These are phyloP conservation scores for Progne subis DNA, from an alignment of 2,113 vertebrate genomes.

Conservation along the genomic window DNA sequence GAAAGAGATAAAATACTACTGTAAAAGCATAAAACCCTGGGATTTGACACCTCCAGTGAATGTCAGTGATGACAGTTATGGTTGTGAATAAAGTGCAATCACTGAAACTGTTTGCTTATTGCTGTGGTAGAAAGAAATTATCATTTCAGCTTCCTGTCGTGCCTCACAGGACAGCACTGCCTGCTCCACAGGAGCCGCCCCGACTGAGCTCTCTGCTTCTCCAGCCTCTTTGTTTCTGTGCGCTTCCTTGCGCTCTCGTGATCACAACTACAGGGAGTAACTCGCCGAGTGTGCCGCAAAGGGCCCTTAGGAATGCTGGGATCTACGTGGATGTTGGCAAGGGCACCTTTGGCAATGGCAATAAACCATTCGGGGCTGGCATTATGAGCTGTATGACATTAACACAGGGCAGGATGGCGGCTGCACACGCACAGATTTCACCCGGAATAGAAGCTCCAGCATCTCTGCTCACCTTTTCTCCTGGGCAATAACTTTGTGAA, in stretches of 20 bases:
- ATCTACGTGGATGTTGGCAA: accelerated
- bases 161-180: background rate
- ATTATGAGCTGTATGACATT: background rate
- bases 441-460: accelerated
- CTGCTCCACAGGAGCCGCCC: background rate
- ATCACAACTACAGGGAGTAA: background rate
- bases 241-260: background rate
- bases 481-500: background rate
- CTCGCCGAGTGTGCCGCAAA: background rate
- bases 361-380: background rate
- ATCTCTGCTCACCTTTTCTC: background rate
- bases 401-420: background rate
- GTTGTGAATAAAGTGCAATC: background rate
- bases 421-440: accelerated
- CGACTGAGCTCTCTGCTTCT: background rate
- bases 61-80: background rate
- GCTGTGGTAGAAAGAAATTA: background rate
- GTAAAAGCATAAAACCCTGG: background rate
- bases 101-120: constrained; percentile 22
- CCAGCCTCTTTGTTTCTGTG: background rate
- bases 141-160: background rate
- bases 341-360: background rate
- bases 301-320: background rate
- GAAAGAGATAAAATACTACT: background rate
- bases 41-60: background rate